A percentile compares a stretch with the other conserved stretches of the same genome.
phyloP scores from a whole-genome alignment of 2,113 vertebrate species.

The Brienomyrus brachyistius region DNA sequence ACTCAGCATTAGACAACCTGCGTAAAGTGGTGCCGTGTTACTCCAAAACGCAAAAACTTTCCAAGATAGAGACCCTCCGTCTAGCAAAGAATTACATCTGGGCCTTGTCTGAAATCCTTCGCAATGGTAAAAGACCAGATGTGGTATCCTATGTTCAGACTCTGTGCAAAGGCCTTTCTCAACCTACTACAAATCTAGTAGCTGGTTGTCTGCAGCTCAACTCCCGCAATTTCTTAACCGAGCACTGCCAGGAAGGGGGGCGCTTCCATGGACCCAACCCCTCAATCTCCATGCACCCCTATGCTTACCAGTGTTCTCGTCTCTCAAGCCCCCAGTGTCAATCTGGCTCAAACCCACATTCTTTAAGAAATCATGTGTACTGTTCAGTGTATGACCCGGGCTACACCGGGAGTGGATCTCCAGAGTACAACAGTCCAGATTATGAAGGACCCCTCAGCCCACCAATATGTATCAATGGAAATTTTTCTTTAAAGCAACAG shows the following conservation, averaged over 20 bases:
- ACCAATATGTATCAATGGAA: conserved; percentile 83
- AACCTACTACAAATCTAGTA: conserved; percentile 90
- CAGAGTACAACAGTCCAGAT: conserved; percentile 92
- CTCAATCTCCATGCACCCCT: conserved; percentile 84
- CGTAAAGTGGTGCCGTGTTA: conserved; percentile 97
- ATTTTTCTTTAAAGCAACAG: conserved; percentile 83
- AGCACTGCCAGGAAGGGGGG: conserved; percentile 76
- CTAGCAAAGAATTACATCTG: conserved; percentile 96
- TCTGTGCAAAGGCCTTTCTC: conserved; percentile 86
- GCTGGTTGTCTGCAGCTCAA: conserved; percentile 92
- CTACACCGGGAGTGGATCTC: conserved; percentile 78
- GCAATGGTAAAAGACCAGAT: conserved; percentile 90
- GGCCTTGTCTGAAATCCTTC: conserved; percentile 92
- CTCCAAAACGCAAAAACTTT: conserved; percentile 95
- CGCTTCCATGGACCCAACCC: conserved; percentile 81
- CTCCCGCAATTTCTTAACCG: conserved; percentile 91
- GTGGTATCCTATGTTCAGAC: conserved; percentile 94
- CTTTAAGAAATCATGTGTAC: conserved; percentile 77
- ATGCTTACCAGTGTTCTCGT: conserved; percentile 82
- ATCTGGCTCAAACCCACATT: conserved; percentile 67
- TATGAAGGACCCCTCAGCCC: conserved; percentile 89
- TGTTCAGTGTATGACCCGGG: conserved; percentile 74
- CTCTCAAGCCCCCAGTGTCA: conserved; percentile 83
- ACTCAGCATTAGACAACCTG: conserved; percentile 94
- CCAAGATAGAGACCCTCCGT: conserved; percentile 93